Base-by-base conservation (phyloP, 2,797 vertebrate genomes). In the Sebastiscus albofasciatus region DNA sequence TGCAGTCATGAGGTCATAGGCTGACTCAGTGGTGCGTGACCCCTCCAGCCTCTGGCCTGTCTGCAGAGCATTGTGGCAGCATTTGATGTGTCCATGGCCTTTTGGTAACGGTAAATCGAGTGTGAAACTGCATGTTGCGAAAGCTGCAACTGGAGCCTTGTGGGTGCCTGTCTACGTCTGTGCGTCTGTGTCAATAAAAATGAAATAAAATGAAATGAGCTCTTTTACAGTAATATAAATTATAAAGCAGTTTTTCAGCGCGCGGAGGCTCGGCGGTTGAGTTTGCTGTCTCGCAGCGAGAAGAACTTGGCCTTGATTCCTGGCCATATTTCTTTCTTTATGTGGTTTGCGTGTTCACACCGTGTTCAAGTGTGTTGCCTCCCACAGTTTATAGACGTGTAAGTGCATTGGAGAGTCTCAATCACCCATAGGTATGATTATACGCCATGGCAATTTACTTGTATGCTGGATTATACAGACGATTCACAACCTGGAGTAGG, bases 111-210 rank as follows among this genome's bases (percentile, higher is more conserved):
- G 79, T 82, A 91, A 93, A 93, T 92, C 83, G 87, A 88, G 79
- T 89, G 89, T 94, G 86, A 93, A 94, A 89, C 71, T 88, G 85
- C 73, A 87, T 77, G 82, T 75, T 81, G 81, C 52, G 31, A 67
- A 69, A 52, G 84, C 86, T 87, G 73, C 76, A 79, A 79, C 83
- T 87, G 84, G 89, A 92, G 86, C 84, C 89, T 77, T 91, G 89
- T 54, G 85, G 86, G 58, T 77, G 72, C 18, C 1, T 20, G 81
- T 77, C 76, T 79, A 27, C 54, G 78, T 85, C 68, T 88, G 62
- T 60, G 81, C 59, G 27, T 86, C 66, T 87, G 22, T 69, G 77
- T 88, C 75, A 80, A 83, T 82, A 71, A 83, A 87, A 85, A 13
- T 65, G 22, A 78, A 81, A 64, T 67, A 54, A 82, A 81, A 76